Base-by-base conservation (phyloP, 2,797 vertebrate genomes). In the Coregonus suidteri region DNA sequence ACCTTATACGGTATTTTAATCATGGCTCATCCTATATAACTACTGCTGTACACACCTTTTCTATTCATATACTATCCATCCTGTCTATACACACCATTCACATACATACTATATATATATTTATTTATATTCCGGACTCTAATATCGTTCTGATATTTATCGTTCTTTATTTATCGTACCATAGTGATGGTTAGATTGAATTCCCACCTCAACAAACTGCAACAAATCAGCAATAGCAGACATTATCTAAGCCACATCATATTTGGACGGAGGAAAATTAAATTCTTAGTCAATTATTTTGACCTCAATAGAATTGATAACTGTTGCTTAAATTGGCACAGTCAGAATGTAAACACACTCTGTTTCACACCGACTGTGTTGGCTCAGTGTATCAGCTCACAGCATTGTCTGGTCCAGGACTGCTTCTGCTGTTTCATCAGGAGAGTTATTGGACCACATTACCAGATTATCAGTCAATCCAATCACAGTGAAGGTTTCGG, bases 231-330 rank as follows among this genome's bases (percentile, higher is more conserved):
- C 82, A 88, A 88, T 87, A 87, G 79, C 86, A 87, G 87, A 87
- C 86, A 84, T 82, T 85, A 84, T 83, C 87, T 84, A 89, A 85
- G 82, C 85, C 90, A 88, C 79, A 83, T 93, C 87, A 91, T 88
- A 90, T 93, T 93, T 88, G 86, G 84, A 82, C 88, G 77, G 85
- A 87, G 85, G 90, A 92, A 93, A 94, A 93, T 90, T 79, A 90
- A 92, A 91, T 88, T 85, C 86, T 16, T 81, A 86, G 86, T 92
- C 90, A 93, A 90, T 93, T 92, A 90, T 93, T 83, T 87, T 79
- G 83, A 85, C 84, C 88, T 92, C 87, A 81, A 77, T 84, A 81
- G 85, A 89, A 87, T 83, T 88, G 89, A 90, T 91, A 92, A 89
- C 82, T 79, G 86, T 86, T 82, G 87, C 85, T 90, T 76, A 86